phyloP scores from a whole-genome alignment of 2,888 invertebrate genomes.

The Zhuqinia jingwanae region DNA sequence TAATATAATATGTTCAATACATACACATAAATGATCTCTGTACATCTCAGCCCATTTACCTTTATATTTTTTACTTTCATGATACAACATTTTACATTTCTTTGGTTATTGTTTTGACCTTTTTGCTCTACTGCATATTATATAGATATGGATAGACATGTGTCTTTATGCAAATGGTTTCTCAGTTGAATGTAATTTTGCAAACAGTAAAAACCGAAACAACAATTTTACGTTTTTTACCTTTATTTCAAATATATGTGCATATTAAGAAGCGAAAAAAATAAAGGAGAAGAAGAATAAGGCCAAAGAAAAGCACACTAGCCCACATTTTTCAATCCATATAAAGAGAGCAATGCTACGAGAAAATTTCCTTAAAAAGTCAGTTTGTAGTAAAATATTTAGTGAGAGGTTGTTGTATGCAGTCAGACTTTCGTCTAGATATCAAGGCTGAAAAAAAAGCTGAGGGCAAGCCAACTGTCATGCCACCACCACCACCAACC shows the following conservation, averaged over 20 bases:
- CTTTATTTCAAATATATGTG: conserved; percentile 43
- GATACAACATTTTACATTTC: too few relatives aligned
- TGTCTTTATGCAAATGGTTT: too few relatives aligned
- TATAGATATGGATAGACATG: too few relatives aligned
- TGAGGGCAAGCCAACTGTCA: conserved; percentile 37
- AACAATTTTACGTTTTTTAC: conserved; percentile 20
- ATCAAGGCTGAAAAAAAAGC: conserved; percentile 47
- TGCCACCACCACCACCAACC: conserved; percentile 29
- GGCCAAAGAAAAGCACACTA: conserved; percentile 29
- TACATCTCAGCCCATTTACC: too few relatives aligned
- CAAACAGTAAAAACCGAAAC: conserved; percentile 36
- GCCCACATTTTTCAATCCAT: conserved; percentile 43
- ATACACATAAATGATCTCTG: too few relatives aligned
- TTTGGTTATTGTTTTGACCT: too few relatives aligned
- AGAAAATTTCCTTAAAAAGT: conserved; percentile 40
- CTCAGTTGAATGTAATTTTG: neutral
- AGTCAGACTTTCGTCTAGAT: neutral
- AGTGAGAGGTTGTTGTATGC: neutral
- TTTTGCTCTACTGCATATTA: too few relatives aligned
- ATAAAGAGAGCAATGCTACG: neutral
- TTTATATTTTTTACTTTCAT: too few relatives aligned
- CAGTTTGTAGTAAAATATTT: conserved; percentile 35
- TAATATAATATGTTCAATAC: too few relatives aligned
- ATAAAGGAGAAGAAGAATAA: neutral
- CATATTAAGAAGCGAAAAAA: conserved; percentile 8